These are phyloP conservation scores for Metalampra italica DNA, from an alignment of 2,888 invertebrate species.

Conservation along the genomic window DNA sequence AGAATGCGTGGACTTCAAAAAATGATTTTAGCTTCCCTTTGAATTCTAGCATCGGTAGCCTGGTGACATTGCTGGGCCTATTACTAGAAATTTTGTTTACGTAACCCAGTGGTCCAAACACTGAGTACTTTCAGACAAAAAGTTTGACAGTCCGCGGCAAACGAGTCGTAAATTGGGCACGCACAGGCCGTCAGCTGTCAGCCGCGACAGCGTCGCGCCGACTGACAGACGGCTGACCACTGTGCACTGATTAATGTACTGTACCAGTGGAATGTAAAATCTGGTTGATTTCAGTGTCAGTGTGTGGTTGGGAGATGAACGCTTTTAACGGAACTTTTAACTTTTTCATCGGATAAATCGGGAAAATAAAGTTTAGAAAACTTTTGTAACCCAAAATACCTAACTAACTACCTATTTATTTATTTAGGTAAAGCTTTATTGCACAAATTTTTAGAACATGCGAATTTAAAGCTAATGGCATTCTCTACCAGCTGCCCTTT, in stretches of 20 bases:
- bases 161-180: slow-evolving; percentile 13
- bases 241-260: slow-evolving; percentile 18
- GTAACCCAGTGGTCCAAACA: slow-evolving; percentile 11
- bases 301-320: neutral
- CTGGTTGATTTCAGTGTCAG: slow-evolving; percentile 2
- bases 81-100: neutral
- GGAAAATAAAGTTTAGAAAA: too few relatives aligned
- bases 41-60: too few relatives aligned
- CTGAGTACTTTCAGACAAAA: slow-evolving; percentile 12
- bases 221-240: slow-evolving; percentile 14
- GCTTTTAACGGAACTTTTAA: slow-evolving; percentile 6
- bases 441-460: too few relatives aligned
- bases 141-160: slow-evolving; percentile 13
- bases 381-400: too few relatives aligned
- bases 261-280: slow-evolving; percentile 8
- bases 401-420: too few relatives aligned
- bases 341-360: too few relatives aligned
- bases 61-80: too few relatives aligned
- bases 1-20: too few relatives aligned
- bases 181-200: slow-evolving; percentile 13
- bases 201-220: neutral
- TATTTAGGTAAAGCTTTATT: too few relatives aligned
- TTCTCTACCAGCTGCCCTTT: too few relatives aligned
- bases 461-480: too few relatives aligned
- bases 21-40: too few relatives aligned